A percentile compares a stretch with the other conserved stretches of the same genome.
Conservation (phyloP, 2,888 invertebrate genomes). For the Gerris lacustris region DNA sequence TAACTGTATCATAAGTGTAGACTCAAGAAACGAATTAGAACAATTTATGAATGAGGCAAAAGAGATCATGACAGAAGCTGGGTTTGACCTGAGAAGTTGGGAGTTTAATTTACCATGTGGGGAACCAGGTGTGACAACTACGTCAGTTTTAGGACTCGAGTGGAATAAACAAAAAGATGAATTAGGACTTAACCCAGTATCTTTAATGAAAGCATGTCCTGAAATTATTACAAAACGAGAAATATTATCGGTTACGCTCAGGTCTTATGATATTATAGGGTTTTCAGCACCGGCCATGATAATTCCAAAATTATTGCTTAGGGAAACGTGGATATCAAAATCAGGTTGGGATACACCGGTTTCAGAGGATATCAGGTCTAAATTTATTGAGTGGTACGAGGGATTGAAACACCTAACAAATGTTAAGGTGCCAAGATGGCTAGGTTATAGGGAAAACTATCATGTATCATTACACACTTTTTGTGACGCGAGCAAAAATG, state of each 20-base stretch:
- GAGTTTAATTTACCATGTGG: constrained; percentile 3
- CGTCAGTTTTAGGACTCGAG: constrained; percentile 13
- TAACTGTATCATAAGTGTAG: constrained; percentile 12
- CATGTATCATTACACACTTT: constrained; percentile 28
- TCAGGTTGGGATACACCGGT: constrained; percentile 15
- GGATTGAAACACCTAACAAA: constrained; percentile 4
- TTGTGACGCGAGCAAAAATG: constrained; percentile 31
- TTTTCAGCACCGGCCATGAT: constrained; percentile 26
- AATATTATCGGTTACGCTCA: constrained; percentile 22
- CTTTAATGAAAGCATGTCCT: background rate
- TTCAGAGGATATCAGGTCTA: background rate
- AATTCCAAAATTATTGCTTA: constrained; percentile 29
- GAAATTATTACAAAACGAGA: constrained; percentile 10
- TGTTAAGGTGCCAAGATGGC: constrained; percentile 6
- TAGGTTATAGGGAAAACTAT: background rate
- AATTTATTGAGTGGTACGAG: constrained; percentile 12
- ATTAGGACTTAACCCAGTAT: constrained; percentile 2
- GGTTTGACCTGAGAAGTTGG: constrained; percentile 18
- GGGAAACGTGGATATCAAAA: constrained; percentile 20
- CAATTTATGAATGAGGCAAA: constrained; percentile 11
- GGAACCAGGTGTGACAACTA: background rate
- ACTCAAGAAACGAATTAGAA: background rate
- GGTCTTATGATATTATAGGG: constrained; percentile 29
- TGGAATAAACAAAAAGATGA: constrained; percentile 13
- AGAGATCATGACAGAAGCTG: constrained; percentile 9